These are phyloP conservation scores for Spialia ferax DNA, from an alignment of 2,888 invertebrate species.

Conservation along the genomic window DNA sequence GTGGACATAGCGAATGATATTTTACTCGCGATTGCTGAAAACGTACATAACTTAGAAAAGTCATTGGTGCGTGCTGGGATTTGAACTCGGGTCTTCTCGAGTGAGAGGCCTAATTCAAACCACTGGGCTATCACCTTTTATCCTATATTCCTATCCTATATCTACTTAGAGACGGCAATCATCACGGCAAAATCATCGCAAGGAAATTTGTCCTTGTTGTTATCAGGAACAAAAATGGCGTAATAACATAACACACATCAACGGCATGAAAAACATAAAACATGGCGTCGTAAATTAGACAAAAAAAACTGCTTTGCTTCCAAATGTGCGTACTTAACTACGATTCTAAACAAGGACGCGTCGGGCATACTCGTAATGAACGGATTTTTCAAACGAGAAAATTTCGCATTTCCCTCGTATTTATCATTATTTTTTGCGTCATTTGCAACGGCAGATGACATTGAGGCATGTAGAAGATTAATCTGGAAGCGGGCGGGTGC, in stretches of 20 bases:
- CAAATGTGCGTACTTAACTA: conserved; percentile 30
- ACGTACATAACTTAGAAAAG: too few species aligned
- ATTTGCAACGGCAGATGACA: conserved; percentile 75
- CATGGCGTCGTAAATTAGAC: conserved; percentile 1
- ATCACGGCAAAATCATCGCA: too few species aligned
- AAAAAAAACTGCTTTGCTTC: conserved; percentile 22
- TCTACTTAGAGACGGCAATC: too few species aligned
- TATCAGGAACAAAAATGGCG: not conserved
- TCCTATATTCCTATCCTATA: too few species aligned
- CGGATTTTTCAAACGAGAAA: conserved; percentile 35
- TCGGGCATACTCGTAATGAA: conserved; percentile 36
- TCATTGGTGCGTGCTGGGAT: too few species aligned
- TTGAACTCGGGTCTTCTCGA: too few species aligned
- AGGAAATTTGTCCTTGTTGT: not conserved
- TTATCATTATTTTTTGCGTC: conserved; percentile 74
- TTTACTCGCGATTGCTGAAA: too few species aligned
- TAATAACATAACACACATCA: not conserved
- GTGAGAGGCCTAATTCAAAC: too few species aligned
- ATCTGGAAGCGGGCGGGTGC: conserved; percentile 58
- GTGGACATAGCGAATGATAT: too few species aligned
- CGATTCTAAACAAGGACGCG: conserved; percentile 26
- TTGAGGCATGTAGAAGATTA: conserved; percentile 78
- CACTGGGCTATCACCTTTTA: too few species aligned
- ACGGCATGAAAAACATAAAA: conserved; percentile 9
- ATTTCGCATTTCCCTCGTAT: conserved; percentile 51